A percentile compares a stretch with the other conserved stretches of the same genome.
phyloP scores from a whole-genome alignment of 2,113 vertebrate genomes.

The Pogonocichla stellata region DNA sequence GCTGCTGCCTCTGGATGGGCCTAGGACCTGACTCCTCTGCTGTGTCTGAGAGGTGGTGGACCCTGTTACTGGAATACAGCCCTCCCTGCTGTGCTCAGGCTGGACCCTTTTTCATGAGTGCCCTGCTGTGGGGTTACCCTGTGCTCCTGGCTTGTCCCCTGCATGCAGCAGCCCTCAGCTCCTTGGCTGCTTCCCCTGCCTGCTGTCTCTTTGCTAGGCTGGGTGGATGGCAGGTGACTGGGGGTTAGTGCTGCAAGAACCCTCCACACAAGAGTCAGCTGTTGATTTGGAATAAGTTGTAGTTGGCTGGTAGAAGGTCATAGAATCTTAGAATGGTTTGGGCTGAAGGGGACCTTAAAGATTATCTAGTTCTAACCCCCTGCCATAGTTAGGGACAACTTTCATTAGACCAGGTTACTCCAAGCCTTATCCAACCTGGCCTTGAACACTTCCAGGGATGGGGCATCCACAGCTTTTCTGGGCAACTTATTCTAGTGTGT shows the following conservation, averaged over 20 bases:
- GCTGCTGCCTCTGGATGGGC: neutral
- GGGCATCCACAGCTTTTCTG: neutral
- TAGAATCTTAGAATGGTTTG: neutral
- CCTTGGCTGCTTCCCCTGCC: neutral
- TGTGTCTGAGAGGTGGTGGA: neutral
- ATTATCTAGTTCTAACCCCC: neutral
- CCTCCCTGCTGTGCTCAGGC: neutral
- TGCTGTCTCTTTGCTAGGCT: neutral
- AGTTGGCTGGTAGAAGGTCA: neutral
- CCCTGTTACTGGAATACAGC: neutral
- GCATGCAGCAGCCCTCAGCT: neutral
- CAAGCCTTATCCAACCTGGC: rapidly evolving
- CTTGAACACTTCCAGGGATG: neutral
- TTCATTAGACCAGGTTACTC: neutral
- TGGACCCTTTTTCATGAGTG: neutral
- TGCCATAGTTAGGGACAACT: neutral
- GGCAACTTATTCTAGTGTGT: neutral
- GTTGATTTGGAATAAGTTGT: neutral
- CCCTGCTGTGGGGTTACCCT: neutral
- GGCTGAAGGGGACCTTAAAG: neutral
- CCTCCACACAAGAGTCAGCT: neutral
- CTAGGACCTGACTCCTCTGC: neutral
- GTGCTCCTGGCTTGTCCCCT: neutral
- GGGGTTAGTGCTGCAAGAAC: neutral
- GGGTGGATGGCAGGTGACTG: neutral